A percentile compares a stretch with the other conserved stretches of the same genome.
Conservation (phyloP, 2,888 invertebrate genomes). For the Plebejus argus region DNA sequence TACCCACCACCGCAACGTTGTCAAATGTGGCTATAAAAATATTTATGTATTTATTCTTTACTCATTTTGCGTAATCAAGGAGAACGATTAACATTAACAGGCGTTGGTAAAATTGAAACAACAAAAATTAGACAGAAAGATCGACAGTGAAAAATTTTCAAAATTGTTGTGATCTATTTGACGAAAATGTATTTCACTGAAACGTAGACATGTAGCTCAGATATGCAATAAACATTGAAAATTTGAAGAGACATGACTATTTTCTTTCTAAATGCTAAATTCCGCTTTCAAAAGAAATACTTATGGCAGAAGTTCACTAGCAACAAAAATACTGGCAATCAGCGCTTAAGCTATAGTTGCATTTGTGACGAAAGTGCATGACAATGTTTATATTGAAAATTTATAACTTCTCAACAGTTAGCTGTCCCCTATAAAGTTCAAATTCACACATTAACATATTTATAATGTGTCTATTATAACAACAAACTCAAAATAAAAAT, state of each 20-base stretch:
- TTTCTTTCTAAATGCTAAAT: background rate
- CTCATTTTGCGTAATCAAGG: too few relatives aligned
- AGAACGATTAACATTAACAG: too few relatives aligned
- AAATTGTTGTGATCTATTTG: background rate
- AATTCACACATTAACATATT: background rate
- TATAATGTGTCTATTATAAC: background rate
- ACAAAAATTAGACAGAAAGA: too few relatives aligned
- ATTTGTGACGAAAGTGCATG: conserved; percentile 32
- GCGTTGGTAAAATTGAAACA: too few relatives aligned
- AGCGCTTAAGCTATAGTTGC: background rate
- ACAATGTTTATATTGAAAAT: conserved; percentile 33
- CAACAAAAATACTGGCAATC: background rate
- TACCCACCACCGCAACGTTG: background rate
- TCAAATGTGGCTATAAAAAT: background rate
- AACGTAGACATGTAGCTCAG: background rate
- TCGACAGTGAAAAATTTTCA: too few relatives aligned
- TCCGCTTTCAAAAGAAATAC: background rate
- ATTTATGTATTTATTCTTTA: too few relatives aligned
- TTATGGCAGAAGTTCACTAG: background rate
- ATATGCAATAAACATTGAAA: background rate
- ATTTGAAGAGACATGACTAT: background rate
- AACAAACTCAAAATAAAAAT: background rate
- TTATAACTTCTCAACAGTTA: conserved; percentile 36
- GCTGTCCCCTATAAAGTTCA: conserved; percentile 20
- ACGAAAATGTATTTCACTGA: background rate